phyloP scores from a whole-genome alignment of 2,888 invertebrate genomes.

The Bombyx huttoni region DNA sequence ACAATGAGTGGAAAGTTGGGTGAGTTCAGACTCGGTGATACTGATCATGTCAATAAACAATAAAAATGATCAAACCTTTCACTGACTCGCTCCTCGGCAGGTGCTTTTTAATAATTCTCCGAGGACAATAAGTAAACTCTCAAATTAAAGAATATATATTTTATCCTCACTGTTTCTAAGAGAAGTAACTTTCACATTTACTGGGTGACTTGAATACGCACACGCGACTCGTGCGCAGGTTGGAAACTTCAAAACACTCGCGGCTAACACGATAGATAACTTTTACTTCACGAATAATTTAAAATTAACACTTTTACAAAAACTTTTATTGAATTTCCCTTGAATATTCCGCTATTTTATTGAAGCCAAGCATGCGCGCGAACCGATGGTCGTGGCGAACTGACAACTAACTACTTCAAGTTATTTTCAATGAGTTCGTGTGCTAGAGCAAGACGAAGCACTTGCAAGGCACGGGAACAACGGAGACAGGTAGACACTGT shows the following conservation, averaged over 20 bases:
- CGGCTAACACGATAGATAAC: neutral
- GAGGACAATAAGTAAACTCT: neutral
- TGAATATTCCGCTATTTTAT: slow-evolving; percentile 25
- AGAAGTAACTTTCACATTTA: slow-evolving; percentile 52
- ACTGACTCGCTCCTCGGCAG: neutral
- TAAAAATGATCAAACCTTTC: neutral
- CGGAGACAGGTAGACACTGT: slow-evolving; percentile 39
- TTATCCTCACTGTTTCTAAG: slow-evolving; percentile 27
- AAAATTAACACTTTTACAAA: neutral
- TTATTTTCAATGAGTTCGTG: slow-evolving; percentile 35
- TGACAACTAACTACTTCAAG: slow-evolving; percentile 46
- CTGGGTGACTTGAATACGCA: slow-evolving; percentile 5
- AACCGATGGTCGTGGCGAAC: slow-evolving; percentile 34
- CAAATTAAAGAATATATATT: slow-evolving; percentile 1
- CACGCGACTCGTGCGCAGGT: slow-evolving; percentile 12
- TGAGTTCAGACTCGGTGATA: too few species aligned
- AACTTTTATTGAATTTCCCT: slow-evolving; percentile 11
- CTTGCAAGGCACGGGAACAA: slow-evolving; percentile 18
- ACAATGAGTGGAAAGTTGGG: too few species aligned
- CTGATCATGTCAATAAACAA: too few species aligned
- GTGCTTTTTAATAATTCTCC: neutral
- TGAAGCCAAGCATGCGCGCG: slow-evolving; percentile 42
- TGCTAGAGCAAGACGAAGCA: slow-evolving; percentile 31
- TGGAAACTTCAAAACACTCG: neutral
- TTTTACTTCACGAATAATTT: neutral